phyloP scores from a whole-genome alignment of 2,888 invertebrate species.

The Pilophorus perplexus region DNA sequence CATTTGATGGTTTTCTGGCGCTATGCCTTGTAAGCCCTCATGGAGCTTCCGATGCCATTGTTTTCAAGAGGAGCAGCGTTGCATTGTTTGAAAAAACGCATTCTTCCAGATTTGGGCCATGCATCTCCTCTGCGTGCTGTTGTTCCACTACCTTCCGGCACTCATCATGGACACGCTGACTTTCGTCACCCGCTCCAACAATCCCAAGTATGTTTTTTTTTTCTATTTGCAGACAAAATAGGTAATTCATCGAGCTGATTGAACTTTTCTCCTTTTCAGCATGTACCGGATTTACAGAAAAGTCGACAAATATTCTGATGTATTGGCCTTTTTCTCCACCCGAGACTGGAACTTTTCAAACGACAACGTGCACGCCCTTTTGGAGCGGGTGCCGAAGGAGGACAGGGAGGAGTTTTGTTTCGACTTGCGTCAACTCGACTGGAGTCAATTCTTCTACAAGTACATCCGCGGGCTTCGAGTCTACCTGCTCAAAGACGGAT shows the following conservation, averaged over 20 bases:
- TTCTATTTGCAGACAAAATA: neutral
- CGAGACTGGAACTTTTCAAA: conserved; percentile 73
- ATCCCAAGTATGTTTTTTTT: conserved; percentile 58
- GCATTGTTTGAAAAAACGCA: no score
- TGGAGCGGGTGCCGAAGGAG: conserved; percentile 57
- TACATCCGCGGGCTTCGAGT: conserved; percentile 73
- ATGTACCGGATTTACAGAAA: conserved; percentile 71
- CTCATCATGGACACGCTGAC: conserved; percentile 63
- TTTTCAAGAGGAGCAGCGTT: no score
- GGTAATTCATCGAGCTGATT: neutral
- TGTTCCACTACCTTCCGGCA: conserved; percentile 71
- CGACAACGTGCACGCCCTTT: conserved; percentile 60
- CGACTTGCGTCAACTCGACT: conserved; percentile 68
- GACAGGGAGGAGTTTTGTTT: conserved; percentile 69
- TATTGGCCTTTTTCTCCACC: conserved; percentile 75
- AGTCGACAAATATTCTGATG: conserved; percentile 70
- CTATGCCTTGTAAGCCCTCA: no score
- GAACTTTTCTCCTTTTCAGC: conserved; percentile 54
- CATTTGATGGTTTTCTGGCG: no score
- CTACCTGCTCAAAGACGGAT: conserved; percentile 76
- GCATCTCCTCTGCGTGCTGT: conserved; percentile 58
- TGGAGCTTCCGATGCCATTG: no score
- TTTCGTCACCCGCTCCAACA: conserved; percentile 62
- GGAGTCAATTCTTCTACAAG: conserved; percentile 70
- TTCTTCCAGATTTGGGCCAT: conserved; percentile 53